Base-by-base conservation (phyloP, 2,797 vertebrate genomes). In the Trematomus bernacchii region DNA sequence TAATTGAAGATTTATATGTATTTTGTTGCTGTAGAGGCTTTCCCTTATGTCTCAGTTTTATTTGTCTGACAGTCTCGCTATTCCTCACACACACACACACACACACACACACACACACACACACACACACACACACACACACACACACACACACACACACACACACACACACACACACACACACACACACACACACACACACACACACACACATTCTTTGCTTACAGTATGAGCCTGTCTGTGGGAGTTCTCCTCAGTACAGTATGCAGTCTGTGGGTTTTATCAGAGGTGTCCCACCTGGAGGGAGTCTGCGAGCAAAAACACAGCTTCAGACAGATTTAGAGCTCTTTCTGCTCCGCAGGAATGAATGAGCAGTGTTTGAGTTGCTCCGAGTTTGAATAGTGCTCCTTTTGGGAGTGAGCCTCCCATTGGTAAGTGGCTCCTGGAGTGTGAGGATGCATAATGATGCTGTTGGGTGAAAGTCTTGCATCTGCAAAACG, bases 261-360 rank as follows among this genome's bases (percentile, higher is more conserved):
- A 89, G 85, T 86, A 15, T 74, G 77, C 80, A 83, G 91, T 66
- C 88, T 93, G 91, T 91, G 91, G 91, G 83, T 89, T 92, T 87
- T 89, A 91, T 91, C 91, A 91, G 85, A 91, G 91, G 87, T 88
- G 83, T 90, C 88, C 88, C 87, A 91, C 89, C 91, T 91, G 88
- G 88, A 85, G 85, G 84, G 81, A 83, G 87, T 87, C 84, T 87
- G 80, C 85, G 86, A 89, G 86, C 65, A 66, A 90, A 89, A 90
- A 85, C 87, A 85, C 79, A 79, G 87, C 88, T 90, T 88, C 89
- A 89, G 83, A 92, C 87, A 88, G 86, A 93, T 92, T 90, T 92
- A 93, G 87, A 90, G 87, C 82, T 87, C 85, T 86, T 87, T 83
- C 83, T 87, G 88, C 80, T 87, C 87, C 89, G 1, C 85, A 87